These are phyloP conservation scores for Ligdia adustata DNA, from an alignment of 2,888 invertebrate genomes.

Conservation along the genomic window DNA sequence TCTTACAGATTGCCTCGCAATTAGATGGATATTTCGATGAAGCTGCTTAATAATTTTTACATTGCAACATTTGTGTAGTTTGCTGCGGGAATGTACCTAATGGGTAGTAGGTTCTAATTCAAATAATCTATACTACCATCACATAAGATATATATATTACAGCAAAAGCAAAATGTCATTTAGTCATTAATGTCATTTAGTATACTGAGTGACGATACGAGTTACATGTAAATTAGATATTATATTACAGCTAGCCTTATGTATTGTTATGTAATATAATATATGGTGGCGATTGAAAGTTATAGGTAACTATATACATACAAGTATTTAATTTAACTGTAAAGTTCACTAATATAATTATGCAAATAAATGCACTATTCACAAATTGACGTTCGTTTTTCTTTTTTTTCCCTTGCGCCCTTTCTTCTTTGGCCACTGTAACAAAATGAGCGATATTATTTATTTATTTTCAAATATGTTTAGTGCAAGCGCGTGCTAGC, in stretches of 20 bases:
- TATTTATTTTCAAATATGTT: background rate
- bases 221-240: too few relatives aligned
- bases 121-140: too few relatives aligned
- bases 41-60: conserved; percentile 85
- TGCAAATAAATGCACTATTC: background rate
- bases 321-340: conserved; percentile 1
- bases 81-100: too few relatives aligned
- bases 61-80: too few relatives aligned
- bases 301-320: background rate
- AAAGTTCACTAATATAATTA: background rate
- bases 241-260: too few relatives aligned
- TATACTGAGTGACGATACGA: too few relatives aligned
- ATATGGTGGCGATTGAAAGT: background rate
- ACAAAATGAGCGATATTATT: conserved; percentile 46
- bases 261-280: too few relatives aligned
- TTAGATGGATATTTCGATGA: conserved; percentile 97
- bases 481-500: conserved; percentile 6
- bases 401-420: conserved; percentile 39
- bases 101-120: too few relatives aligned
- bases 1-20: conserved; percentile 89
- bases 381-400: background rate
- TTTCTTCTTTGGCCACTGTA: conserved; percentile 68
- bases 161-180: too few relatives aligned
- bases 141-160: too few relatives aligned
- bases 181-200: too few relatives aligned